Evolutionary conservation across 2,113 vertebrate species (phyloP), one percentile per base, ranked within the genome.

Genomic region (Alces alces): DNA sequence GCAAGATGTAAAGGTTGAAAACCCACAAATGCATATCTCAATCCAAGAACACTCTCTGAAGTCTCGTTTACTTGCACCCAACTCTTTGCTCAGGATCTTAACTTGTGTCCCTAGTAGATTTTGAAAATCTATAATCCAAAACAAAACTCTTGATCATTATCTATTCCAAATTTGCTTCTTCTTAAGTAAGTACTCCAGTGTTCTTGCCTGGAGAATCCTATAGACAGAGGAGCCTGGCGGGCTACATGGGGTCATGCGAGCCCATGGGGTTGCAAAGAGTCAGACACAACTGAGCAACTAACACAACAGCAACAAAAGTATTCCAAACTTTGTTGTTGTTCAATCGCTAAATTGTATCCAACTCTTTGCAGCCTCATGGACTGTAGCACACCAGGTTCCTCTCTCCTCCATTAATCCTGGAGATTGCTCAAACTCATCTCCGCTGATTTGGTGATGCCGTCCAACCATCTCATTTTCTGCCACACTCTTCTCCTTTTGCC

Each of bases 271-370:
- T 5, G 23, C 11, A 76, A 73, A 73, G 36, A 76, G 70, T 43
- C 0, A 0, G 36, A 43, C 70, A 39, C 5, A 12, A 73, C 70
- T 73, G 36, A 73, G 5, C 19, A 2, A 12, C 64, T 70, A 70
- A 36, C 64, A 21, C 33, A 70, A 21, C 9, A 66, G n/a, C 64
- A 36, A 10, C 17, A 70, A 70, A 39, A 39, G 36, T 43, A 43
- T 43, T 43, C 6, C 36, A 23, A 73, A 7, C 36, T 76, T 76
- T 43, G 70, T 76, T 43, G 21, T 7, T 76, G 36, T 76, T 76
- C 12, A 76, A 2, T 25, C 0, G 3, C 23, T 76, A 43, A 76
- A 43, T 76, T 43, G 23, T 43, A 21, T 43, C 70, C 0, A 1
- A 76, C 36, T 76, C 36, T 73, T 39, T 14, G 70, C 11, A 76